phyloP scores from a whole-genome alignment of 2,113 vertebrate species.

The Gasterosteus nipponicus region DNA sequence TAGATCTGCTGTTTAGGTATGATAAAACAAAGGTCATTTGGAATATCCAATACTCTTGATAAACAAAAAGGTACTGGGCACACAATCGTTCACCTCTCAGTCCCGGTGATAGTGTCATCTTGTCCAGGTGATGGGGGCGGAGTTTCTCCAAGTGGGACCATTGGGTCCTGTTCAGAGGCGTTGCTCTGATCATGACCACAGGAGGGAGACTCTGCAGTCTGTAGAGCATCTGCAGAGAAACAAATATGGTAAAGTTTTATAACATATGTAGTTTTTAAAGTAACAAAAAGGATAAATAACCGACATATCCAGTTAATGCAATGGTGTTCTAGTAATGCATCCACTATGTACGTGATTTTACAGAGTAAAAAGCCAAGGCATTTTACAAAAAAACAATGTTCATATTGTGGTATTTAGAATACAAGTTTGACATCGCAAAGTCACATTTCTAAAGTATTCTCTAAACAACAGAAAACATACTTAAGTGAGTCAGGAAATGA shows the following conservation, averaged over 20 bases:
- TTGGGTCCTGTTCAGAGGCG: constrained; percentile 19
- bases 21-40: not conserved
- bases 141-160: not conserved
- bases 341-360: not conserved
- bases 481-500: constrained; percentile 52
- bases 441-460: not conserved
- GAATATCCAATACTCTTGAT: not conserved
- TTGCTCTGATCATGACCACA: constrained; percentile 14
- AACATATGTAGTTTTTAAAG: not conserved
- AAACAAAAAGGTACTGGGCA: not conserved
- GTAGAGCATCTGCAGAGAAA: constrained; percentile 68
- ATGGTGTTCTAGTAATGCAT: not conserved
- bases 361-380: not conserved
- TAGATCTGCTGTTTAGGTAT: not conserved
- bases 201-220: constrained; percentile 32
- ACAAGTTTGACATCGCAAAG: not conserved
- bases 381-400: not conserved
- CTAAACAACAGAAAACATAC: constrained; percentile 19
- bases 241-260: not conserved
- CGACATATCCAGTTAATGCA: not conserved
- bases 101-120: constrained; percentile 27
- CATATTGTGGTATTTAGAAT: not conserved
- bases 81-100: constrained; percentile 56
- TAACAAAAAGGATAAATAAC: not conserved
- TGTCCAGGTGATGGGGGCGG: constrained; percentile 18